Percentiles rank a stretch among this genome's conserved stretches.
These are phyloP conservation scores for Drosophila stalkeri DNA, from an alignment of 2,888 invertebrate species.

Conservation along the genomic window DNA sequence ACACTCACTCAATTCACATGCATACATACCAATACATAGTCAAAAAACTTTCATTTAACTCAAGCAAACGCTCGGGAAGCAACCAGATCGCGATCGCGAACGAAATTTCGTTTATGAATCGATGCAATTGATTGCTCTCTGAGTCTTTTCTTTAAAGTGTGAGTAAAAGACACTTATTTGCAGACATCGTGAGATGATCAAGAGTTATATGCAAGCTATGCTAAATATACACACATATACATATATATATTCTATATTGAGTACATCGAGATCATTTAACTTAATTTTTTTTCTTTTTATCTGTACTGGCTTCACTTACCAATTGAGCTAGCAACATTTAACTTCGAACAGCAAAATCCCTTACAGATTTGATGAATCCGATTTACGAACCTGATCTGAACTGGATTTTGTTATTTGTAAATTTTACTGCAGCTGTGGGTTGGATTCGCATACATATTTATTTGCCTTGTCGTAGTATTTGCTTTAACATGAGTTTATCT, in stretches of 20 bases:
- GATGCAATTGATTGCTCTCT: too few species aligned
- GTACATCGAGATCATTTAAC: background rate
- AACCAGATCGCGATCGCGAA: too few species aligned
- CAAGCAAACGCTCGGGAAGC: too few species aligned
- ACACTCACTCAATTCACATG: too few species aligned
- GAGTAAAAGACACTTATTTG: too few species aligned
- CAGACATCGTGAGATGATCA: too few species aligned
- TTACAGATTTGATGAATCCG: conserved; percentile 39
- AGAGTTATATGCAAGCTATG: too few species aligned
- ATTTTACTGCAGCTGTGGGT: background rate
- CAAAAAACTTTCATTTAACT: too few species aligned
- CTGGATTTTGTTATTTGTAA: background rate
- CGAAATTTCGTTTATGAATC: too few species aligned
- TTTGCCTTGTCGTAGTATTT: conserved; percentile 17
- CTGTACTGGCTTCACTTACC: too few species aligned
- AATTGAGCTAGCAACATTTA: background rate
- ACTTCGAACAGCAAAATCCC: conserved; percentile 25
- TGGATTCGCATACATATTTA: conserved; percentile 15
- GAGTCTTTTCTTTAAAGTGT: too few species aligned
- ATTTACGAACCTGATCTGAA: conserved; percentile 17
- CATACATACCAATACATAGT: too few species aligned
- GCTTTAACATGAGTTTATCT: conserved; percentile 13
- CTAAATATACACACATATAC: background rate
- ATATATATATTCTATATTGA: background rate
- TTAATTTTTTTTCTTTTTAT: background rate